A percentile compares a stretch with the other conserved stretches of the same genome.
phyloP scores from a whole-genome alignment of 2,888 invertebrate species.

The Blomia tropicalis region DNA sequence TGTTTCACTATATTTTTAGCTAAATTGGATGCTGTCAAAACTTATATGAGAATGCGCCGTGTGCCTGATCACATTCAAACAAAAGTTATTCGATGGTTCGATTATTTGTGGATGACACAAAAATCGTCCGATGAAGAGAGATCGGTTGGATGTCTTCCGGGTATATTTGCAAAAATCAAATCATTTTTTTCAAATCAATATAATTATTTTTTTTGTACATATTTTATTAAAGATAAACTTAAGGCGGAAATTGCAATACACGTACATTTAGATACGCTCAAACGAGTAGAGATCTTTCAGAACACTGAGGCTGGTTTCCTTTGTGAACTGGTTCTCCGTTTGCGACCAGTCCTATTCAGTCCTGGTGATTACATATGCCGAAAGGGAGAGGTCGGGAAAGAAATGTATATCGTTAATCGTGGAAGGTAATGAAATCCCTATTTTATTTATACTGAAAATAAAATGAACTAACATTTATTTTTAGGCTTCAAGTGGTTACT shows the following conservation, averaged over 20 bases:
- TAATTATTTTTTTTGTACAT: too few relatives aligned
- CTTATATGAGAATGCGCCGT: conserved; percentile 90
- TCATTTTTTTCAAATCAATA: neutral
- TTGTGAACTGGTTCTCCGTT: conserved; percentile 82
- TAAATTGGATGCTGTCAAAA: conserved; percentile 93
- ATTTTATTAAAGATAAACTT: conserved; percentile 57
- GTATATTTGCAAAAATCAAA: conserved; percentile 34
- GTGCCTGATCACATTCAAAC: conserved; percentile 88
- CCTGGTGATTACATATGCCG: conserved; percentile 97
- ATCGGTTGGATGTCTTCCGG: conserved; percentile 78
- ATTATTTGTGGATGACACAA: conserved; percentile 95
- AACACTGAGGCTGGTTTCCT: conserved; percentile 97
- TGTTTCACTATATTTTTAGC: too few relatives aligned
- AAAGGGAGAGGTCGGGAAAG: conserved; percentile 97
- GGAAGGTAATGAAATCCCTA: conserved; percentile 87
- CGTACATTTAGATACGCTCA: conserved; percentile 92
- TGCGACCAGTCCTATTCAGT: conserved; percentile 88
- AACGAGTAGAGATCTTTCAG: conserved; percentile 95
- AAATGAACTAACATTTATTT: conserved; percentile 20
- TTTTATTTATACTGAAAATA: conserved; percentile 77
- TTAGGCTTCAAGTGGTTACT: conserved; percentile 23
- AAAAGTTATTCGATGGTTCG: conserved; percentile 98
- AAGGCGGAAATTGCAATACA: conserved; percentile 99
- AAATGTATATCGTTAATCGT: conserved; percentile 98
- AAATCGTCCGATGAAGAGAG: conserved; percentile 95